Evolutionary conservation across 2,888 invertebrate species (phyloP).

Genomic region (Meghimatium bilineatum): DNA sequence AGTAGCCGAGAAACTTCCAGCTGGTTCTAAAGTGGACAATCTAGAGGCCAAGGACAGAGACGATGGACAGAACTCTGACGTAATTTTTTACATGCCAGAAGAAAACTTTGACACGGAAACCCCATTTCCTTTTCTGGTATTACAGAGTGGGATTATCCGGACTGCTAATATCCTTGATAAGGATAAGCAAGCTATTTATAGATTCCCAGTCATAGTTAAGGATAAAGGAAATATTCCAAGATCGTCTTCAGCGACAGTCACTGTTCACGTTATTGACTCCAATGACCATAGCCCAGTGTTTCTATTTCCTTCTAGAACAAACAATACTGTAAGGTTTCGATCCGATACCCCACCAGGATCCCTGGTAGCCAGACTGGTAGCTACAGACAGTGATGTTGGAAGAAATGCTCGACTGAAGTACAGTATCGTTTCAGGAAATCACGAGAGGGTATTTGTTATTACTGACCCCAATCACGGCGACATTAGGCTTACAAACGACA

Average conservation of each 20-base stretch:
- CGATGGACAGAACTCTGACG: constrained; percentile 60
- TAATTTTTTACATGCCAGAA: constrained; percentile 51
- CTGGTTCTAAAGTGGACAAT: constrained; percentile 59
- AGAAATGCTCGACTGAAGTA: constrained; percentile 61
- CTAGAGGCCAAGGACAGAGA: constrained; percentile 64
- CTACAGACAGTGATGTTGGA: constrained; percentile 63
- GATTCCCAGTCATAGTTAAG: constrained; percentile 62
- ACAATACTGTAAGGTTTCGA: constrained; percentile 59
- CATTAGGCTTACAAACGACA: constrained; percentile 53
- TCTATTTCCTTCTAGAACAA: constrained; percentile 59
- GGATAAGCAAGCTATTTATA: constrained; percentile 57
- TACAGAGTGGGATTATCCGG: constrained; percentile 58
- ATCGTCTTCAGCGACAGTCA: constrained; percentile 62
- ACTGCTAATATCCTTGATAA: constrained; percentile 62
- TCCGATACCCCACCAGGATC: constrained; percentile 52
- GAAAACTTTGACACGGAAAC: constrained; percentile 2
- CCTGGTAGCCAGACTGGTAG: constrained; percentile 56
- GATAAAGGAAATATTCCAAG: constrained; percentile 64
- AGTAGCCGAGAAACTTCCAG: constrained; percentile 58
- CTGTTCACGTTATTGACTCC: constrained; percentile 65
- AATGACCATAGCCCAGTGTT: constrained; percentile 71
- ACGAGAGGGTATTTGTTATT: constrained; percentile 57
- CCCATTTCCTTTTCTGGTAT: constrained; percentile 60
- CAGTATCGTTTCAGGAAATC: constrained; percentile 58
- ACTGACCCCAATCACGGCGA: constrained; percentile 56